Evolutionary conservation across 2,888 invertebrate species (phyloP).

Genomic region (Orthosia incerta): DNA sequence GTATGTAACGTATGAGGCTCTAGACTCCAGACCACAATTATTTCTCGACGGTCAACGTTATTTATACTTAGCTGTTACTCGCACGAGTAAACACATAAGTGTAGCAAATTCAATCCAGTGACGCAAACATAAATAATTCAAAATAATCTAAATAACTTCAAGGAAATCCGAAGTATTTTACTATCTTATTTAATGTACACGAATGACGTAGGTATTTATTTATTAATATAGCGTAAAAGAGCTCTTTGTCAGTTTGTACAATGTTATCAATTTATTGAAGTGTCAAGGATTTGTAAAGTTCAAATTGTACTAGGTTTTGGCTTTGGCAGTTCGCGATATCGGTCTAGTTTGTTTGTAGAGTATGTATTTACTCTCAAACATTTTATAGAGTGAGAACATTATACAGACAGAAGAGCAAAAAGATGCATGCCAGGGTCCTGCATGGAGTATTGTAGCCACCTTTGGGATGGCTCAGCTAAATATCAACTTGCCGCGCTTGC

Average conservation of each 20-base stretch:
- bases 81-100: background rate
- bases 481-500: too few relatives aligned
- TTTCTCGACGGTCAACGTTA: too few relatives aligned
- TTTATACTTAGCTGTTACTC: background rate
- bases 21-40: too few relatives aligned
- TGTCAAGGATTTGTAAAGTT: conserved; percentile 61
- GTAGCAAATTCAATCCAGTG: background rate
- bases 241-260: conserved; percentile 41
- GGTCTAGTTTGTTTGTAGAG: conserved; percentile 2
- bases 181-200: conserved; percentile 29
- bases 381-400: too few relatives aligned
- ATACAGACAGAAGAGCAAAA: too few relatives aligned
- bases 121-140: conserved; percentile 4
- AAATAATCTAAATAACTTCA: conserved; percentile 25
- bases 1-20: too few relatives aligned
- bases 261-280: conserved; percentile 44
- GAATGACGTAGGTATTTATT: conserved; percentile 58
- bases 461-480: too few relatives aligned
- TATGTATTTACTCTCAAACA: conserved; percentile 12
- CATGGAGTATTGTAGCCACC: too few relatives aligned
- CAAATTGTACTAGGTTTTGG: conserved; percentile 16
- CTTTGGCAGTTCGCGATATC: background rate
- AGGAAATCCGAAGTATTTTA: conserved; percentile 35
- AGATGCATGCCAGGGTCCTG: too few relatives aligned
- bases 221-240: conserved; percentile 50